Conservation (phyloP, 2,113 vertebrate genomes). For the Aix galericulata region DNA sequence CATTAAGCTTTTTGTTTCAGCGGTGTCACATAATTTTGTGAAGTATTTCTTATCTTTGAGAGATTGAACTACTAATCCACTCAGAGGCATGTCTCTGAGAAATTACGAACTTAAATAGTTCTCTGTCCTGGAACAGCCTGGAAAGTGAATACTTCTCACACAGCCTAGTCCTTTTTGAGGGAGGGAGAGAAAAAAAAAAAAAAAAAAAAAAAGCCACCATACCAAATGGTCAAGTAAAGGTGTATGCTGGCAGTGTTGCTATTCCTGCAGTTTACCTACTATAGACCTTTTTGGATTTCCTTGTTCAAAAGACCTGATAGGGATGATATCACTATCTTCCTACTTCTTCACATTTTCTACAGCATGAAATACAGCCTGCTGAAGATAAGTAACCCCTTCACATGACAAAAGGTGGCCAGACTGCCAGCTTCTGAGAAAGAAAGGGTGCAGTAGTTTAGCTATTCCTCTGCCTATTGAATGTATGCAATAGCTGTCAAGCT, state of each 20-base stretch:
- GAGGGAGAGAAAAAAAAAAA: background rate
- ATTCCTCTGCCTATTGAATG: background rate
- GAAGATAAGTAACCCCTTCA: background rate
- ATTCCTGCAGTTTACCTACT: background rate
- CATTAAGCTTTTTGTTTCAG: background rate
- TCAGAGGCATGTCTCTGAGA: background rate
- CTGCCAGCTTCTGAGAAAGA: background rate
- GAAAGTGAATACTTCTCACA: background rate
- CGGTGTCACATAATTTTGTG: background rate
- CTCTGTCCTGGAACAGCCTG: background rate
- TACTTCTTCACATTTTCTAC: background rate
- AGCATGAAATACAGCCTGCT: background rate
- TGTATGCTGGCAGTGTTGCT: background rate
- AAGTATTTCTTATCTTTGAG: conserved; percentile 4
- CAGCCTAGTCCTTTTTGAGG: background rate
- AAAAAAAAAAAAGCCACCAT: background rate
- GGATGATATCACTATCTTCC: background rate
- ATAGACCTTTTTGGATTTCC: background rate
- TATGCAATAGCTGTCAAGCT: background rate
- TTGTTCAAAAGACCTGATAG: background rate
- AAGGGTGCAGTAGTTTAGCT: background rate
- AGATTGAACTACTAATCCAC: background rate
- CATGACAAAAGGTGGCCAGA: background rate
- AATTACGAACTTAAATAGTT: background rate
- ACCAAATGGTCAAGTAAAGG: background rate